Percentiles rank a stretch among this genome's conserved stretches.
Conservation (phyloP, 2,113 vertebrate genomes). For the Pandion haliaetus region DNA sequence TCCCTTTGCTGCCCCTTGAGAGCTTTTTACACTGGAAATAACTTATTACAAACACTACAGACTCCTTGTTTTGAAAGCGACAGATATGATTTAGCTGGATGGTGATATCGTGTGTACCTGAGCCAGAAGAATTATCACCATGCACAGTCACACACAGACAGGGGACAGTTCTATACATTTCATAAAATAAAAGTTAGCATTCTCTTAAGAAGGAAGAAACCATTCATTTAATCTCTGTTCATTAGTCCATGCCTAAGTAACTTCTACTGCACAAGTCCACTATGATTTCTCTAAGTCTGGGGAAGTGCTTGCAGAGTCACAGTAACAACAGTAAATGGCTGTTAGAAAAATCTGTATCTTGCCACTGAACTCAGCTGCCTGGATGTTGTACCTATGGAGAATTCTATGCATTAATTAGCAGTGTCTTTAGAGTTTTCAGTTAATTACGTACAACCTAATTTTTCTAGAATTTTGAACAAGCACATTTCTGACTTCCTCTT, state of each 20-base stretch:
- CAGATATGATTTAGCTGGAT: background rate
- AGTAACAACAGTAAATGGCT: background rate
- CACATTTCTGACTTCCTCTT: background rate
- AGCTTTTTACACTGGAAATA: background rate
- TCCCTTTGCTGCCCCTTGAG: background rate
- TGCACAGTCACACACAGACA: background rate
- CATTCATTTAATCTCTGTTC: background rate
- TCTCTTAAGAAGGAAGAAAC: background rate
- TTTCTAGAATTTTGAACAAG: background rate
- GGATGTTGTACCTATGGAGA: background rate
- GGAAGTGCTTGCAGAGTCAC: background rate
- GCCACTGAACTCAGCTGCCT: background rate
- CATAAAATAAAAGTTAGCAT: background rate
- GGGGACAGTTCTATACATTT: background rate
- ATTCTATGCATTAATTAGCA: conserved; percentile 18
- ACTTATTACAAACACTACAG: background rate
- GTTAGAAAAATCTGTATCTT: background rate
- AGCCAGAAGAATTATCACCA: background rate
- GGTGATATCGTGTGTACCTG: background rate
- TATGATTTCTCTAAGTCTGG: background rate
- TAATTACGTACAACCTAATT: conserved; percentile 31
- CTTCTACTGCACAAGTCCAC: background rate
- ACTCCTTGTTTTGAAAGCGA: background rate
- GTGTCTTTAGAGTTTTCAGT: background rate
- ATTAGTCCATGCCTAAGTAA: background rate